A percentile compares a stretch with the other conserved stretches of the same genome.
These are phyloP conservation scores for Coptotermes formosanus DNA, from an alignment of 1,140 invertebrate genomes.

Conservation along the genomic window DNA sequence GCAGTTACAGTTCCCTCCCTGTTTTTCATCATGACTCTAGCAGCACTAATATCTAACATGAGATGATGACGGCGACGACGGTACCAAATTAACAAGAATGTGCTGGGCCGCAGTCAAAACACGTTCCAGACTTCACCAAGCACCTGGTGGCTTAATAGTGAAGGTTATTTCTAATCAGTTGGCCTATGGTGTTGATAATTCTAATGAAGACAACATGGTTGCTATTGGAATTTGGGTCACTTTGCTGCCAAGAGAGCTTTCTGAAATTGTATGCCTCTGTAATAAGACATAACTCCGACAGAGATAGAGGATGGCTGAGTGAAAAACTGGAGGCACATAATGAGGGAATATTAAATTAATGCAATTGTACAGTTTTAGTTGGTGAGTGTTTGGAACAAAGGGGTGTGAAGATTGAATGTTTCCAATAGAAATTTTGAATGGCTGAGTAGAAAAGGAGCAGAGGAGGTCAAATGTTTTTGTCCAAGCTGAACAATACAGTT, in stretches of 20 bases:
- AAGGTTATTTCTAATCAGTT: slow-evolving; percentile 19
- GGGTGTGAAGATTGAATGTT: too few species aligned
- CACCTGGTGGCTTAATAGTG: slow-evolving; percentile 17
- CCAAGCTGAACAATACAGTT: neutral
- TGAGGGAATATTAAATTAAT: too few species aligned
- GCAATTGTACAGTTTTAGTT: too few species aligned
- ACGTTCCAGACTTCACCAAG: slow-evolving; percentile 42
- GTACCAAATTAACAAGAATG: slow-evolving; percentile 24
- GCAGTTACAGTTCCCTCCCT: slow-evolving; percentile 28
- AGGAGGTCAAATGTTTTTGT: neutral
- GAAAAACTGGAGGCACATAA: too few species aligned
- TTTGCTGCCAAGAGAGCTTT: neutral
- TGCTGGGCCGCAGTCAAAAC: slow-evolving; percentile 1
- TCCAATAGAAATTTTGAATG: too few species aligned
- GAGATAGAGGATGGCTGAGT: neutral
- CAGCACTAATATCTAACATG: slow-evolving; percentile 20
- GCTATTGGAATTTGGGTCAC: neutral
- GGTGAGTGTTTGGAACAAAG: too few species aligned
- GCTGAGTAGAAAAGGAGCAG: too few species aligned
- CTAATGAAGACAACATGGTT: neutral
- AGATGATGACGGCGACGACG: slow-evolving; percentile 32
- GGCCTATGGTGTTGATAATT: neutral
- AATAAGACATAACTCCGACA: neutral
- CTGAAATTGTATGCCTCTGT: neutral
- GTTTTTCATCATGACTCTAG: slow-evolving; percentile 26